Evolutionary conservation across 2,888 invertebrate genomes (phyloP).

Genomic region (Poecilus cupreus): DNA sequence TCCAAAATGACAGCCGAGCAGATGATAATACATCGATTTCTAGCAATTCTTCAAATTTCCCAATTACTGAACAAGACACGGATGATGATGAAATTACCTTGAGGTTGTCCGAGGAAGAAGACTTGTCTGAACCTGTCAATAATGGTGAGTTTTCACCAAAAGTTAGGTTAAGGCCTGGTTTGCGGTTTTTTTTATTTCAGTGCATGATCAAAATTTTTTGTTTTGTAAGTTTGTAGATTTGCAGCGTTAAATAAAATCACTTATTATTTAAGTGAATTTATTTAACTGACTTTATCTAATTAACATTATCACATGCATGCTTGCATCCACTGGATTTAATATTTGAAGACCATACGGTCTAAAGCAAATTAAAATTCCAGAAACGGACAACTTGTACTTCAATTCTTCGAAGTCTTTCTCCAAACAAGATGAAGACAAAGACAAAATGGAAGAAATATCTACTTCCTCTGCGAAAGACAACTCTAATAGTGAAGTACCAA

Average conservation of each 20-base stretch:
- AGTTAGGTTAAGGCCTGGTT: background rate
- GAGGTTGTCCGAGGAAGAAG: constrained; percentile 43
- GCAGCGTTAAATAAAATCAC: background rate
- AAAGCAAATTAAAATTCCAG: constrained; percentile 48
- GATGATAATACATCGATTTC: constrained; percentile 31
- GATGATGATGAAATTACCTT: constrained; percentile 42
- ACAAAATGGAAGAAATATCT: background rate
- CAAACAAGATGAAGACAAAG: constrained; percentile 14
- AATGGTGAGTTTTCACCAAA: constrained; percentile 22
- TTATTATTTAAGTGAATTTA: background rate
- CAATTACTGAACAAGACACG: constrained; percentile 23
- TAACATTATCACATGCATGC: background rate
- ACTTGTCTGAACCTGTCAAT: background rate
- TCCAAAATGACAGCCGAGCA: constrained; percentile 3
- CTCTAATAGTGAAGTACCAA: background rate
- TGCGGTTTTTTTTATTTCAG: background rate
- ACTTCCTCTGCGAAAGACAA: background rate
- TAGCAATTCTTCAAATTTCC: constrained; percentile 40
- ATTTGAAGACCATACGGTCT: constrained; percentile 29
- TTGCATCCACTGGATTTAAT: constrained; percentile 6
- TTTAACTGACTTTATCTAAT: background rate
- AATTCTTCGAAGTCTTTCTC: constrained; percentile 20
- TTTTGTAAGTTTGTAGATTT: background rate
- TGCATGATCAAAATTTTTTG: background rate
- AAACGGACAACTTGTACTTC: constrained; percentile 15